phyloP scores from a whole-genome alignment of 2,888 invertebrate species.

The Iphiclides podalirius region DNA sequence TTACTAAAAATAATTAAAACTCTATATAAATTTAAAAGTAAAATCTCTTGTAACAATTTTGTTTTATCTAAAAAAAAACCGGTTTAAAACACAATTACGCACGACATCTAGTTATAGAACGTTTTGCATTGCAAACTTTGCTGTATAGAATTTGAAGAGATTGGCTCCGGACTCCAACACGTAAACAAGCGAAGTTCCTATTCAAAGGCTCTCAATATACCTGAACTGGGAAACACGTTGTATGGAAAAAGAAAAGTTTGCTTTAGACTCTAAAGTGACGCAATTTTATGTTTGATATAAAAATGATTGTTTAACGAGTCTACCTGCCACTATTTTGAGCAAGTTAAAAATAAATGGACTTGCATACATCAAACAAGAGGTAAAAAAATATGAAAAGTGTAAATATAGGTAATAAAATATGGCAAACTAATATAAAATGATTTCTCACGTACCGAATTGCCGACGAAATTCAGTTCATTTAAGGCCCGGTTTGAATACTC shows the following conservation, averaged over 20 bases:
- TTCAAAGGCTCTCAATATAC: constrained; percentile 54
- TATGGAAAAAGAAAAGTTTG: constrained; percentile 27
- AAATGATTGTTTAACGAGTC: background rate
- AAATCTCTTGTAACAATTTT: no score
- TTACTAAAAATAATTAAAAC: no score
- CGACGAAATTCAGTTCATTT: no score
- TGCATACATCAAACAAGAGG: no score
- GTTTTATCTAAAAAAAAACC: no score
- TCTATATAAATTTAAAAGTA: no score
- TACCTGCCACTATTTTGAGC: background rate
- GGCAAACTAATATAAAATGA: no score
- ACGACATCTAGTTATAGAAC: constrained; percentile 51
- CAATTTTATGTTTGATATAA: background rate
- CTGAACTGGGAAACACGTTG: constrained; percentile 29
- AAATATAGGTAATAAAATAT: no score
- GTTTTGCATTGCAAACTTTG: constrained; percentile 58
- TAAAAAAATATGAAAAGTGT: no score
- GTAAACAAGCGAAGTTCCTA: constrained; percentile 56
- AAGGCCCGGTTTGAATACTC: no score
- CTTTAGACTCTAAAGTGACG: background rate
- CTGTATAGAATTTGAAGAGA: constrained; percentile 63
- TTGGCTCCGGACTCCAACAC: constrained; percentile 62
- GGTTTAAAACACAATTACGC: background rate
- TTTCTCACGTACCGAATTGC: no score
- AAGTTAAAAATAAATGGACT: background rate